Evolutionary conservation across 2,888 invertebrate species (phyloP), one percentile per base, ranked within the genome.

Genomic region (Apotomis betuletana): DNA sequence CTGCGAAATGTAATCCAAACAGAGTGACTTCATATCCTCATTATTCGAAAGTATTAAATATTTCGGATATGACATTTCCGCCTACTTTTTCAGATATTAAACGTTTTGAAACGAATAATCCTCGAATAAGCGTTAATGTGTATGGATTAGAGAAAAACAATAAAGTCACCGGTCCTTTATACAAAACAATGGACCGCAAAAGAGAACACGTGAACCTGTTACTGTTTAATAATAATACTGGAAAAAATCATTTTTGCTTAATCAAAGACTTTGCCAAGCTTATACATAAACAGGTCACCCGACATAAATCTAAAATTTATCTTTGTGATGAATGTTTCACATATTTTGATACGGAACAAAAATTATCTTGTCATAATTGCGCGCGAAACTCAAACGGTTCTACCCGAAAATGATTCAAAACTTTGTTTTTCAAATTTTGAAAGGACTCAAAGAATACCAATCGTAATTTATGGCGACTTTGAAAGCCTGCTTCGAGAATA

Each of bases 1-100:
- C 44, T 6, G 27, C 54, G 9, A 27, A 6, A 8, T 5, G 15
- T 15, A 55, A 15, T 13, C 44, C 44, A 60, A 41, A 60, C 5
- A 13, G 38, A 59, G 41, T 52, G n/a, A 13, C 52, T 41, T 59
- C 41, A 59, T 59, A 60, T 44, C 60, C 60, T 3, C 60, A 60
- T 44, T 60, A n/a, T n/a, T 38, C n/a, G n/a, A 5, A 15, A 60
- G 12, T 8, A 41, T 60, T 41, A 5, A 44, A 60, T 44, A 60
- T 60, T 4, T 13, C 4, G 44, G 44, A 10, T 10, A 61, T 27
- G 10, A 12, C 27, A 10, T 61, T 36, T 51, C 49, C 36, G n/a
- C 46, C 12, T 6, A 6, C 9, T 51, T 27, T 27, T 4, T 15
- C 6, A 3, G 8, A 55, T n/a, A 8, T 55, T 8, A 27, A 61